These are phyloP conservation scores for Egretta garzetta DNA, from an alignment of 2,113 vertebrate species.

Conservation along the genomic window DNA sequence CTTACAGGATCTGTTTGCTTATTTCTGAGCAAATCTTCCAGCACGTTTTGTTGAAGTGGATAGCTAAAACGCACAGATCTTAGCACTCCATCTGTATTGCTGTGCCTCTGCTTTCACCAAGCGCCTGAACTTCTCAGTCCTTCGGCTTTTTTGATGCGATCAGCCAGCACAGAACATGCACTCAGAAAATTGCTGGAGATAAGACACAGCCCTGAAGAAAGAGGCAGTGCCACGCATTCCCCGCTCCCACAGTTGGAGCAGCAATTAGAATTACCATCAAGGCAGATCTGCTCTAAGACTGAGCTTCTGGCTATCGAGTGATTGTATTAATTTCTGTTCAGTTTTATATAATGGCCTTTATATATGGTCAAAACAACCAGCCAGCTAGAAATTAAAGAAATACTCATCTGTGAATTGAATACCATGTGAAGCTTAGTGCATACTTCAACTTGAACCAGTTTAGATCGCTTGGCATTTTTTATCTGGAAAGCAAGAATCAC, in stretches of 20 bases:
- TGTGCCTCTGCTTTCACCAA: neutral
- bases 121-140: neutral
- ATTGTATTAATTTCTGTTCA: neutral
- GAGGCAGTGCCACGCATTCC: neutral
- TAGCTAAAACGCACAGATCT: neutral
- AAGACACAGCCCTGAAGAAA: neutral
- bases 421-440: neutral
- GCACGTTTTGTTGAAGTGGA: neutral
- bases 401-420: neutral
- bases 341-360: neutral
- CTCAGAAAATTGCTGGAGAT: neutral
- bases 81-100: neutral
- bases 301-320: neutral
- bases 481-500: neutral
- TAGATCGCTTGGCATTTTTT: neutral
- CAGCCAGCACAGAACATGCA: neutral
- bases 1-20: neutral
- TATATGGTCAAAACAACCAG: neutral
- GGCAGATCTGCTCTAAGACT: neutral
- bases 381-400: neutral
- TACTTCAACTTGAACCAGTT: neutral
- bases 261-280: neutral
- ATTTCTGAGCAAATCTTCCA: neutral
- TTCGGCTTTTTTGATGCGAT: neutral
- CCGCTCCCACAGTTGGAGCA: neutral